Evolutionary conservation across 1,140 invertebrate species (phyloP), one percentile per base, ranked within the genome.

Genomic region (Drosophila punjabiensis): DNA sequence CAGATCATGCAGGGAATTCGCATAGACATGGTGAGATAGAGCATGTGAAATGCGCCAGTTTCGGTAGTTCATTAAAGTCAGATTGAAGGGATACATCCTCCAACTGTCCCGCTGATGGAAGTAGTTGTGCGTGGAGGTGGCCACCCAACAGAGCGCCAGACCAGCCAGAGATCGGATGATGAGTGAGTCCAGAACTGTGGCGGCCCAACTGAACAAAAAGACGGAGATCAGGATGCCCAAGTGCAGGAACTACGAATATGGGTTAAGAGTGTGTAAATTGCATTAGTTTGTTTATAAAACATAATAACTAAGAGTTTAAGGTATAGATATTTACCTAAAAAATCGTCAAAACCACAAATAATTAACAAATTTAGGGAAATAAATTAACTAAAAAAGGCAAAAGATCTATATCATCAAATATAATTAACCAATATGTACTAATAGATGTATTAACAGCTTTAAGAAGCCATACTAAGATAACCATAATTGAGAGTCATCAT

Each of bases 21-120:
- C 94, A 84, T 96, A 97, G 5, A 96, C 89, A 90, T 98, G 97
- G 93, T 98, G 97, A 28, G 96, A 97, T 14, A 98, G 86, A 0
- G 94, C 95, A 82, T 98, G 97, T 0, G 95, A 95, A 45, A 98
- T 95, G 65, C 97, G 94, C 95, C 96, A 98, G 73, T 96, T 95
- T 50, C 95, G 95, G 85, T 84, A 95, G 94, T 90, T 93, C 92
- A 96, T 91, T 16, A 96, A 84, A 9, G 94, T 93, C 1, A 98
- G 91, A 87, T 98, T 96, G 58, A 96, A 96, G 37, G 96, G 95
- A 81, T 96, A 97, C 96, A 97, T 97, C 45, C 97, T 95, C 94
- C 96, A 97, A 85, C 95, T 97, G 80, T 98, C 95, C 14, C 94
- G 94, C 86, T 95, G 94, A 87, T 98, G 97, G 39, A 98, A 96